Percentiles rank a stretch among this genome's conserved stretches.
Conservation (phyloP, 2,113 vertebrate species). For the Athene cunicularia region DNA sequence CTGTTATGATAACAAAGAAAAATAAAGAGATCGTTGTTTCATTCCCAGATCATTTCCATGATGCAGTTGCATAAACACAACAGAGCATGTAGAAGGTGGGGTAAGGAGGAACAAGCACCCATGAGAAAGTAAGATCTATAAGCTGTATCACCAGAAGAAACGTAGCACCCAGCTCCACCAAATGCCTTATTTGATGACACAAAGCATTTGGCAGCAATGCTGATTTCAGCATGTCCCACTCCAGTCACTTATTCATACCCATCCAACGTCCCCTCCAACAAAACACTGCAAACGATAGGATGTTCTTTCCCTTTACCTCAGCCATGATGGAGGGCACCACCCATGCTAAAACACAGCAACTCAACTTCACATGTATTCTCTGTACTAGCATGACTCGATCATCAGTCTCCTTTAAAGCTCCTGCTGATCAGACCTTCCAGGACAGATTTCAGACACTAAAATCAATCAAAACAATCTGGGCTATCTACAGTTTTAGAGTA, state of each 20-base stretch:
- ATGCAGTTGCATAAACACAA: not conserved
- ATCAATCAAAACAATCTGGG: not conserved
- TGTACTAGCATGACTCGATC: not conserved
- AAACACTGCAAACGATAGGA: not conserved
- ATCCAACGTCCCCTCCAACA: not conserved
- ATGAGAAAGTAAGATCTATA: not conserved
- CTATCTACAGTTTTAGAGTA: not conserved
- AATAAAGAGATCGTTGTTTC: not conserved
- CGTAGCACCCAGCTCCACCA: not conserved
- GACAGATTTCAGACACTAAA: not conserved
- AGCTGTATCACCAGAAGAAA: not conserved
- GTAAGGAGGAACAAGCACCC: not conserved
- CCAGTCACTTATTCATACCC: not conserved
- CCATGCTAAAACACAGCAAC: not conserved
- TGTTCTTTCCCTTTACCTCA: not conserved
- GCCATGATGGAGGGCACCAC: not conserved
- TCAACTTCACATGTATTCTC: not conserved
- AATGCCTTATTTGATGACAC: not conserved
- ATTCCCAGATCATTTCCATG: not conserved
- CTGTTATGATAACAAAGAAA: not conserved
- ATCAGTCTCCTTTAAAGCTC: not conserved
- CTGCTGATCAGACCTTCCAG: not conserved
- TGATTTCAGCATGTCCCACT: not conserved
- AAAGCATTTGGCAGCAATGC: not conserved
- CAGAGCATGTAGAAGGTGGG: not conserved